phyloP scores from a whole-genome alignment of 1,140 invertebrate species.

The Pteromalus puparum region DNA sequence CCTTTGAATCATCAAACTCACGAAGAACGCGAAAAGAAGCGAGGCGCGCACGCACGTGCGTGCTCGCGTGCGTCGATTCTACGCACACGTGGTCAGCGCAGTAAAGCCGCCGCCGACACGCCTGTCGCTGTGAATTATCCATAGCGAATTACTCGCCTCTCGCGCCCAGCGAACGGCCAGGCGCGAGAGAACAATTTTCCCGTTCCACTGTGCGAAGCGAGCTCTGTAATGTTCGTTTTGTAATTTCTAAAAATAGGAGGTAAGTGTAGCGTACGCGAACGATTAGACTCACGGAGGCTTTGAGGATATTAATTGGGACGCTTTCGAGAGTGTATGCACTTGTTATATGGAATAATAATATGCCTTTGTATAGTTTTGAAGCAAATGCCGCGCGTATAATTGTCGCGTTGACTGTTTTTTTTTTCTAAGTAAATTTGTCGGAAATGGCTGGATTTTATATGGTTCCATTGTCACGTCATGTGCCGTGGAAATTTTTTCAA shows the following conservation, averaged over 20 bases:
- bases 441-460: constrained; percentile 19
- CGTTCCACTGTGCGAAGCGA: background rate
- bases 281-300: background rate
- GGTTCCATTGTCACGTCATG: background rate
- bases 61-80: background rate
- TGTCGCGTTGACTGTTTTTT: too few species aligned
- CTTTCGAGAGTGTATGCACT: background rate
- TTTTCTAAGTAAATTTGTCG: background rate
- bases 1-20: background rate
- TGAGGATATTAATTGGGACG: background rate
- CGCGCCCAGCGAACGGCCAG: too few species aligned
- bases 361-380: background rate
- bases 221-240: background rate
- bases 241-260: constrained; percentile 1
- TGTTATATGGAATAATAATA: too few species aligned
- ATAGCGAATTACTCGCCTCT: background rate
- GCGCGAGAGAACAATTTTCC: background rate
- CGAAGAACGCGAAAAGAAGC: background rate
- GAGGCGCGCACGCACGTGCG: too few species aligned
- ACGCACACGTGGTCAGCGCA: background rate
- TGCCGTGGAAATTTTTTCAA: background rate
- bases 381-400: too few species aligned
- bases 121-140: background rate
- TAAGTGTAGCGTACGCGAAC: background rate
- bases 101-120: background rate